These are phyloP conservation scores for Rhyzopertha dominica DNA, from an alignment of 1,140 invertebrate species.

Conservation along the genomic window DNA sequence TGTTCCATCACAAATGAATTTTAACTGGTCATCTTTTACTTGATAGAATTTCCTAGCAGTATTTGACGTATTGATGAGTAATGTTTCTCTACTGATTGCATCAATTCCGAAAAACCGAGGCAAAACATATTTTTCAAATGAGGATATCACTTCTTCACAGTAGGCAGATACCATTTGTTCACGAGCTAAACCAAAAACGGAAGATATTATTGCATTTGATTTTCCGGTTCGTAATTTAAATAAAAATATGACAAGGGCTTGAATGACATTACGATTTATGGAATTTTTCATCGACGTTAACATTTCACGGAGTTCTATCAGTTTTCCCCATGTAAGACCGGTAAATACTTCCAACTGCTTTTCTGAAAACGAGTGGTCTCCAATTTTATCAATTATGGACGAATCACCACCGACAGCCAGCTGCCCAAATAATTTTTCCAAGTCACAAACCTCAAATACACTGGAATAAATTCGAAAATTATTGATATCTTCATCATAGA, in stretches of 20 bases:
- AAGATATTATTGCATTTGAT: conserved; percentile 25
- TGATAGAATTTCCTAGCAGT: conserved; percentile 23
- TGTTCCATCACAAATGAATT: conserved; percentile 34
- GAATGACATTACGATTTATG: conserved; percentile 16
- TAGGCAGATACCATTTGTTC: conserved; percentile 31
- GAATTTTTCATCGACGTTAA: conserved; percentile 23
- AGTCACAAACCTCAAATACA: background rate
- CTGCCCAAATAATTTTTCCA: background rate
- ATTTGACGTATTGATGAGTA: conserved; percentile 27
- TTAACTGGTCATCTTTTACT: conserved; percentile 14
- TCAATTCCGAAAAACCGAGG: conserved; percentile 30
- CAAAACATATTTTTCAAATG: conserved; percentile 34
- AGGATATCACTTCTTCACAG: conserved; percentile 21
- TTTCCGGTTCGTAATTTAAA: conserved; percentile 36
- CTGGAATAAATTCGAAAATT: conserved; percentile 10
- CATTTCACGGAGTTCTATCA: conserved; percentile 21
- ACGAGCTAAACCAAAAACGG: conserved; percentile 24
- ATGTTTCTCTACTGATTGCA: conserved; percentile 11
- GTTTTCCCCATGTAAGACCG: conserved; percentile 26
- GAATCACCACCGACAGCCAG: conserved; percentile 2
- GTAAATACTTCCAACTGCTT: conserved; percentile 25
- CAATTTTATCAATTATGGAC: conserved; percentile 23
- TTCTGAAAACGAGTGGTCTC: conserved; percentile 21
- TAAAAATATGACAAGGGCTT: conserved; percentile 31
- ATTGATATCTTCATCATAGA: conserved; percentile 21